These are phyloP conservation scores for Xyrauchen texanus DNA, from an alignment of 2,113 vertebrate species.

Conservation along the genomic window DNA sequence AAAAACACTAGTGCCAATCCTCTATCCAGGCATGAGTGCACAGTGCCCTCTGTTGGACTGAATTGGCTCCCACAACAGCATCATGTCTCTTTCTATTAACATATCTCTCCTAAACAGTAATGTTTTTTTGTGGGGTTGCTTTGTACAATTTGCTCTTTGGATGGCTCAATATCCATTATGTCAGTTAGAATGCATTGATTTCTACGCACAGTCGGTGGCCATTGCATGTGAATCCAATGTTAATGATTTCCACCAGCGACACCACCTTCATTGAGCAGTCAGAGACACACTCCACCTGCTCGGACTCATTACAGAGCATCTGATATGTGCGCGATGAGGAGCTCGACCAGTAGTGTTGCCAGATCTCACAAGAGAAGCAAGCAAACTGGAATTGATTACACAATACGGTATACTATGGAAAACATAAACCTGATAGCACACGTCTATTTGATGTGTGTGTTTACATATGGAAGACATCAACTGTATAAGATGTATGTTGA, in stretches of 20 bases:
- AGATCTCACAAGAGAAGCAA: too few relatives aligned
- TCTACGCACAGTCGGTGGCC: conserved; percentile 3
- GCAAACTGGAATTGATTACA: too few relatives aligned
- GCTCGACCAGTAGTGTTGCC: too few relatives aligned
- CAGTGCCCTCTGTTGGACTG: conserved; percentile 52
- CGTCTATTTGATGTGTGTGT: too few relatives aligned
- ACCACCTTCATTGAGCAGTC: conserved; percentile 33
- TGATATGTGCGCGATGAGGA: too few relatives aligned
- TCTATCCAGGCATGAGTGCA: neutral
- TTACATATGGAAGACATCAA: too few relatives aligned
- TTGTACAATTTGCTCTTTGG: neutral
- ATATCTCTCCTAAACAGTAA: too few relatives aligned
- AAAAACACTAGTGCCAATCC: too few relatives aligned
- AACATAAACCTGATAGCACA: too few relatives aligned
- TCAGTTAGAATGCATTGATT: conserved; percentile 51
- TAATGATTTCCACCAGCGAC: conserved; percentile 34
- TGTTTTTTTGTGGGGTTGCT: neutral
- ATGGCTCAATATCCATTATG: conserved; percentile 47
- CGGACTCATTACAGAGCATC: conserved; percentile 33
- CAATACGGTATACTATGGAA: too few relatives aligned
- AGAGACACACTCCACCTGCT: conserved; percentile 32
- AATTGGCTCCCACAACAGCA: neutral
- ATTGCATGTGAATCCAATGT: conserved; percentile 18
- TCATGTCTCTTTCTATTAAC: neutral
- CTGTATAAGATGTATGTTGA: too few relatives aligned